Evolutionary conservation across 2,797 vertebrate genomes (phyloP), one percentile per base, ranked within the genome.

Genomic region (Novumbra hubbsi): DNA sequence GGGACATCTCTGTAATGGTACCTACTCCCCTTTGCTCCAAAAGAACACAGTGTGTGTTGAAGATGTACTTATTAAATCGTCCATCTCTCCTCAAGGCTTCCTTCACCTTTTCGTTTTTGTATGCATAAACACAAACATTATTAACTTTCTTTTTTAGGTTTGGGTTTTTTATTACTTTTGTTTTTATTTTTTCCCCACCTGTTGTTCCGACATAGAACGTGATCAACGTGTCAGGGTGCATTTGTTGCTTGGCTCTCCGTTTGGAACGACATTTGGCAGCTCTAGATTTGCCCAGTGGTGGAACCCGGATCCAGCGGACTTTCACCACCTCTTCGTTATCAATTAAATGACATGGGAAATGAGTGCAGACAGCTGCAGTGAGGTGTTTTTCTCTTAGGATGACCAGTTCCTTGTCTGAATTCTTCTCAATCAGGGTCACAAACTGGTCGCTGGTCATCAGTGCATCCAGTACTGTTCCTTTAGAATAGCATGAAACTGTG

Each of bases 41-140:
- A 0, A 87, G 82, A 6, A 3, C n/a, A 45, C 71, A 74, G 0
- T 8, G 3, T 64, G 48, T 77, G 0, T 0, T 1, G 0, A 81
- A 84, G 0, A 78, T 30, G 1, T 0, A 3, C 0, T 11, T 38
- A 0, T 0, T 34, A 19, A 78, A 86, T 27, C 88, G 79, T 0
- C 85, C 88, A 63, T 92, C 92, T 75, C 79, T 77, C 48, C 0
- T 71, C 0, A 93, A 75, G 62, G 90, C 89, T 0, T 24, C 1
- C 24, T 77, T 81, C 12, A 91, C 71, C 0, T 4, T 89, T 14
- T 89, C 85, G 0, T 68, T 75, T 86, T 85, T 72, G 14, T 60
- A 76, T 0, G 75, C 88, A 34, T 77, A 91, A 27, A 92, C 78
- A 32, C 80, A 82, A 0, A 92, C 27, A 45, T 79, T 70, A 0